Conservation (phyloP, 2,888 invertebrate species). For the Heliconius aoede region DNA sequence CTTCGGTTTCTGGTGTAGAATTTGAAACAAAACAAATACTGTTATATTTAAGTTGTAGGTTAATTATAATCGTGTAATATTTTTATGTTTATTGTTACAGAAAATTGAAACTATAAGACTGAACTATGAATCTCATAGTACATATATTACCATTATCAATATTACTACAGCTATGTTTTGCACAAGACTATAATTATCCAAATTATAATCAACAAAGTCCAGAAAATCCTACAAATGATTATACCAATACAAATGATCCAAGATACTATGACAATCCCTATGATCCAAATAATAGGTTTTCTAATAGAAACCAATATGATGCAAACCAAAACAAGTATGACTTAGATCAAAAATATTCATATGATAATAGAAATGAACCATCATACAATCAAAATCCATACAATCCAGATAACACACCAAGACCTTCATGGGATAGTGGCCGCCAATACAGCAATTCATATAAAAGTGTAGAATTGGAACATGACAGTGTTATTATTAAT, state of each 20-base stretch:
- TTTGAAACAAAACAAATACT: slow-evolving; percentile 20
- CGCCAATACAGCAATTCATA: slow-evolving; percentile 61
- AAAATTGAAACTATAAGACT: slow-evolving; percentile 61
- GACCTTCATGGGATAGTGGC: slow-evolving; percentile 66
- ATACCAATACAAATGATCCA: slow-evolving; percentile 59
- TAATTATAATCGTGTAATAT: slow-evolving; percentile 1
- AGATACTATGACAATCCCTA: slow-evolving; percentile 70
- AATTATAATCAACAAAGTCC: slow-evolving; percentile 70
- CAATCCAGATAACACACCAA: slow-evolving; percentile 61
- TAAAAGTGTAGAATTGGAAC: slow-evolving; percentile 66
- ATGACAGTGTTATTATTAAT: slow-evolving; percentile 80
- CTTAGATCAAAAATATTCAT: slow-evolving; percentile 58
- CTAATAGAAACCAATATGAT: slow-evolving; percentile 59
- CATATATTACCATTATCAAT: slow-evolving; percentile 54
- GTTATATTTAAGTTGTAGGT: slow-evolving; percentile 16
- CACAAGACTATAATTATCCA: slow-evolving; percentile 70
- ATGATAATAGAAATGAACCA: slow-evolving; percentile 59
- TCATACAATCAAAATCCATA: slow-evolving; percentile 55
- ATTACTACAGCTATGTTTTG: slow-evolving; percentile 59
- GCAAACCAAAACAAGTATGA: slow-evolving; percentile 51
- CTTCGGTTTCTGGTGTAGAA: not conserved
- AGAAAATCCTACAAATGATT: slow-evolving; percentile 71
- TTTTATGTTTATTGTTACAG: slow-evolving; percentile 58
- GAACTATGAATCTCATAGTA: slow-evolving; percentile 75
- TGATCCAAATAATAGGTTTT: slow-evolving; percentile 63